phyloP scores from a whole-genome alignment of 2,888 invertebrate species.

The Galeopsomyia nigrocyanea region DNA sequence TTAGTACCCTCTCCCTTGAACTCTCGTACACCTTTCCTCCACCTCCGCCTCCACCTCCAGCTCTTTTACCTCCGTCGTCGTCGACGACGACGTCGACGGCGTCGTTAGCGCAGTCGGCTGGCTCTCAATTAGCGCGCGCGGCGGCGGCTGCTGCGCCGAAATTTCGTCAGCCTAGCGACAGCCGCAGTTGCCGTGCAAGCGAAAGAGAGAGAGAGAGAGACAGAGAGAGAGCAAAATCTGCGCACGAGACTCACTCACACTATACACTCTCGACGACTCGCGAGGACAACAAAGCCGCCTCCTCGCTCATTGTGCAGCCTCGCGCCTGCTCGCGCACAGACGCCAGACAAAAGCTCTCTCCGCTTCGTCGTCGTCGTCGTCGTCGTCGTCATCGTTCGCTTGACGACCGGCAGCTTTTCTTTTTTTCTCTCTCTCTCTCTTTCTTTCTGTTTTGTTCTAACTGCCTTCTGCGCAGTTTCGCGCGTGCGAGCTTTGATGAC shows the following conservation, averaged over 20 bases:
- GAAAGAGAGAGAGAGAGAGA: slow-evolving; percentile 15
- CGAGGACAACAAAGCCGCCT: slow-evolving; percentile 51
- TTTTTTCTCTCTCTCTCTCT: slow-evolving; percentile 35
- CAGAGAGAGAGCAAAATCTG: neutral
- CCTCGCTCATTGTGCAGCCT: slow-evolving; percentile 49
- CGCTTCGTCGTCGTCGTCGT: slow-evolving; percentile 31
- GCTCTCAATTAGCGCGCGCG: slow-evolving; percentile 44
- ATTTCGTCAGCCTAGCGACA: slow-evolving; percentile 30
- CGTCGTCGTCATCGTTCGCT: slow-evolving; percentile 7
- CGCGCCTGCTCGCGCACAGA: slow-evolving; percentile 38
- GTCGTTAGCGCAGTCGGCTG: slow-evolving; percentile 24
- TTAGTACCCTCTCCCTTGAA: slow-evolving; percentile 33
- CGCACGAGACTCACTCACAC: no score
- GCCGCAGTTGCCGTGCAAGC: slow-evolving; percentile 3
- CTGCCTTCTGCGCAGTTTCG: slow-evolving; percentile 3
- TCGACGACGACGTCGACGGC: slow-evolving; percentile 20
- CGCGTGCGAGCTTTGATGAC: slow-evolving; percentile 15
- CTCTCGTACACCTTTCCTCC: neutral
- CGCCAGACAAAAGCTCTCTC: slow-evolving; percentile 57
- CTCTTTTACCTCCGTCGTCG: no score
- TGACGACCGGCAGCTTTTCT: slow-evolving; percentile 13
- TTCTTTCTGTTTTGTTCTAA: slow-evolving; percentile 16
- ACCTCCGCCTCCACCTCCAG: no score
- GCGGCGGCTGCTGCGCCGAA: slow-evolving; percentile 27
- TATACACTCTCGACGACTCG: neutral